These are phyloP conservation scores for Phthorimaea operculella DNA, from an alignment of 1,140 invertebrate species.

Conservation along the genomic window DNA sequence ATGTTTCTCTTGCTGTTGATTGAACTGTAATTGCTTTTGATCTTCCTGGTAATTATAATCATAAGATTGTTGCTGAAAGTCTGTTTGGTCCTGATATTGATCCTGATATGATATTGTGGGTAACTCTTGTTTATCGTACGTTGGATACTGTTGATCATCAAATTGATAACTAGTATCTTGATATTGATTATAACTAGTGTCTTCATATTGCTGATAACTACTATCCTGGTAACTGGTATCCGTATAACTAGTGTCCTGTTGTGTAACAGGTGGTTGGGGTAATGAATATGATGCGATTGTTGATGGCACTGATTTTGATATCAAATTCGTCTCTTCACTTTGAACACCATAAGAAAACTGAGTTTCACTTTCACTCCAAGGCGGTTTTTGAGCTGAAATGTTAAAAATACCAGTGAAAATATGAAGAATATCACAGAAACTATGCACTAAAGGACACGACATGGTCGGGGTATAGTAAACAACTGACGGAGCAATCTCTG, in stretches of 20 bases:
- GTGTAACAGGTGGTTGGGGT: conserved; percentile 40
- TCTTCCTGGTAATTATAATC: conserved; percentile 35
- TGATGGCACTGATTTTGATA: conserved; percentile 45
- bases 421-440: conserved; percentile 33
- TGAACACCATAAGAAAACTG: conserved; percentile 49
- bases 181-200: conserved; percentile 28
- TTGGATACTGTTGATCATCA: conserved; percentile 26
- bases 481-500: conserved; percentile 4
- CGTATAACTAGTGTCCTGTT: conserved; percentile 34
- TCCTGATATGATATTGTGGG: conserved; percentile 12
- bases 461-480: conserved; percentile 19
- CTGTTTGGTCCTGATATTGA: conserved; percentile 16
- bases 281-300: conserved; percentile 41
- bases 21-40: conserved; percentile 22
- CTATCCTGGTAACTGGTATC: conserved; percentile 26
- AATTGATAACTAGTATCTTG: conserved; percentile 30
- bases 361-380: conserved; percentile 52
- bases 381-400: conserved; percentile 58
- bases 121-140: conserved; percentile 18
- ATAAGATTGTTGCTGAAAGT: conserved; percentile 15
- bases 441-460: conserved; percentile 30
- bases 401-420: conserved; percentile 38
- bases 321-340: conserved; percentile 38
- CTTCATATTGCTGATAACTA: conserved; percentile 19
- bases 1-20: conserved; percentile 19